phyloP scores from a whole-genome alignment of 2,797 vertebrate species.

The Falco cherrug region DNA sequence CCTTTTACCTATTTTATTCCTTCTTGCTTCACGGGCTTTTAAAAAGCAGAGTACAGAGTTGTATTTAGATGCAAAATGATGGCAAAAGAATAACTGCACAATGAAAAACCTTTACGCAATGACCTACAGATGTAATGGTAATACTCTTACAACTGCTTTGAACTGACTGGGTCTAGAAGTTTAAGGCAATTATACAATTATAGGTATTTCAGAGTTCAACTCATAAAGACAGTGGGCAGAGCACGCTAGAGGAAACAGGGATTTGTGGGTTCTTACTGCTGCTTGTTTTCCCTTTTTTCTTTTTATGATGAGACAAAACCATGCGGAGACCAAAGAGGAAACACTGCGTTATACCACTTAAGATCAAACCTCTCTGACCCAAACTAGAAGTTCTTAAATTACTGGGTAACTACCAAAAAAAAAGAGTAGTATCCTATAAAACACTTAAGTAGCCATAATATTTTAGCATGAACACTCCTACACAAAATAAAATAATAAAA shows the following conservation, averaged over 20 bases:
- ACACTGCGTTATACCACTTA: background rate
- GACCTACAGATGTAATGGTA: background rate
- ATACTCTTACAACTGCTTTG: background rate
- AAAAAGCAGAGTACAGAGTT: background rate
- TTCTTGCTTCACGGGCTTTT: background rate
- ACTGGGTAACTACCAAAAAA: background rate
- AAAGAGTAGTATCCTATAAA: background rate
- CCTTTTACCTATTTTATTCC: background rate
- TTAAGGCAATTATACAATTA: background rate
- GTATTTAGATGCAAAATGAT: background rate
- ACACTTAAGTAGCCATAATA: background rate
- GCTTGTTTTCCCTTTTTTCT: background rate
- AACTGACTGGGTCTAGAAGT: background rate
- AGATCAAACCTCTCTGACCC: background rate
- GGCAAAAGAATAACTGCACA: background rate
- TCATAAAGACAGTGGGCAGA: background rate
- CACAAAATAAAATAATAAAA: constrained; percentile 10
- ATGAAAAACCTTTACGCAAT: background rate
- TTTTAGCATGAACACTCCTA: background rate
- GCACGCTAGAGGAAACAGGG: background rate
- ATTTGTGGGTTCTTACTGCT: background rate
- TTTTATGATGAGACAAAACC: background rate
- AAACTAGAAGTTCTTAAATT: background rate
- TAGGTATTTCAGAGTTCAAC: background rate
- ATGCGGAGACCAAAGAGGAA: background rate